phyloP scores from a whole-genome alignment of 1,140 invertebrate genomes.

The Drosophila sp. region DNA sequence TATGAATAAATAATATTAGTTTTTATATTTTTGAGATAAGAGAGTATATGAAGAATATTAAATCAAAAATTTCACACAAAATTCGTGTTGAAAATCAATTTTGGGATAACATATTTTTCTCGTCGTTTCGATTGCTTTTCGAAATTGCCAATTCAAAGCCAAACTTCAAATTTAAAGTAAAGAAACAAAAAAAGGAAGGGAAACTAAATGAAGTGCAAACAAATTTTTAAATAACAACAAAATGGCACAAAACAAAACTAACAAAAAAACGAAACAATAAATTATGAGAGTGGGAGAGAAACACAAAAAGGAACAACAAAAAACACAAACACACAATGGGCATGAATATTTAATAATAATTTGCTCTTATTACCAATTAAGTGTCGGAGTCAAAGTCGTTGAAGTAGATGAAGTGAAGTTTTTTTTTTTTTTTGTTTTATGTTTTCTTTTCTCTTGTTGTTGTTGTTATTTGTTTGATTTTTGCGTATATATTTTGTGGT shows the following conservation, averaged over 20 bases:
- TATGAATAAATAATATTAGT: not conserved
- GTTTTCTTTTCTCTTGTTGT: conserved; percentile 25
- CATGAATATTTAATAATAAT: conserved; percentile 65
- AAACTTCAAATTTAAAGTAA: conserved; percentile 61
- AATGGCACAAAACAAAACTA: conserved; percentile 46
- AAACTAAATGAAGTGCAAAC: conserved; percentile 42
- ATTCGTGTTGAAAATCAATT: not conserved
- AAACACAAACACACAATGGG: conserved; percentile 67
- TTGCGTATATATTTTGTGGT: conserved; percentile 32
- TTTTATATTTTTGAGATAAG: not conserved
- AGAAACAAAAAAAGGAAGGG: conserved; percentile 39
- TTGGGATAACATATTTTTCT: conserved; percentile 12
- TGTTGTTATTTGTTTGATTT: conserved; percentile 18
- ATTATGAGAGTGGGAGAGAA: conserved; percentile 3
- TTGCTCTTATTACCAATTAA: conserved; percentile 80
- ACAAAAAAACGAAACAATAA: conserved; percentile 46
- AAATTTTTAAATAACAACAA: conserved; percentile 23
- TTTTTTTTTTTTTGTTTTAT: conserved; percentile 37
- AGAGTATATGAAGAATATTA: not conserved
- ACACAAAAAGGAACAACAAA: conserved; percentile 33
- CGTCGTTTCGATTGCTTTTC: conserved; percentile 25
- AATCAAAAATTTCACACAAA: not conserved
- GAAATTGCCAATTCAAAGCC: conserved; percentile 69
- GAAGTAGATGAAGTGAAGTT: conserved; percentile 62
- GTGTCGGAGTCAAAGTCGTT: conserved; percentile 76